Base-by-base conservation (phyloP, 2,797 vertebrate genomes). In the Chlorospingus semifuscus region DNA sequence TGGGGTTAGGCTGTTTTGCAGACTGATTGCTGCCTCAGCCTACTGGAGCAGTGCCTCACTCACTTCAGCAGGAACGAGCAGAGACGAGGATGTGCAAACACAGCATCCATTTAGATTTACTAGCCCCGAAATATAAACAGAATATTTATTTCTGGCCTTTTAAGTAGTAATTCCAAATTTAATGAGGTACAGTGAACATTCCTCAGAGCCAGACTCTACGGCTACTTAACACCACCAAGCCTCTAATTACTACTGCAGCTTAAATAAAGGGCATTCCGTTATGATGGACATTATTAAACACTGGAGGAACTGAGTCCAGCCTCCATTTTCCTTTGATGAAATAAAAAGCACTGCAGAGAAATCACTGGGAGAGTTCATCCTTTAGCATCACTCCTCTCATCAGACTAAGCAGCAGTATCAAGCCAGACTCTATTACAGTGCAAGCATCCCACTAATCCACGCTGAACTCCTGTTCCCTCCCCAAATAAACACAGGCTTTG, bases 141-240 rank as follows among this genome's bases (percentile, higher is more conserved):
- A 96, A 96, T 97, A 97, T 98, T 98, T 97, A 97, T 97, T 97
- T 97, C 94, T 97, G 92, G 97, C 95, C 96, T 98, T 97, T 98
- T 95, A 98, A 98, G 96, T 76, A 96, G 90, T 98, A 96, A 97
- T 98, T 98, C 97, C 91, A 96, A 95, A 98, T 97, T 96, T 98
- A 97, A 98, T 91, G 95, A 97, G 93, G 95, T 96, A 97, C 94
- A 96, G 94, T 96, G 97, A 97, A 96, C 86, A 94, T 96, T 97
- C 90, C 92, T 98, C 95, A 95, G 96, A 97, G 95, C 94, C 93
- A 87, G 93, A 91, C 92, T 97, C 87, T 61, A 68, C 56, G 93
- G 94, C 95, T 97, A 90, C 95, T 97, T 97, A 97, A 97, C 96
- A 96, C 83, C 91, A 93, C 93, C 82, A 94, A 94, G 95, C 87